Base-by-base conservation (phyloP, 1,140 invertebrate species). In the Aphelenchoides besseyi region DNA sequence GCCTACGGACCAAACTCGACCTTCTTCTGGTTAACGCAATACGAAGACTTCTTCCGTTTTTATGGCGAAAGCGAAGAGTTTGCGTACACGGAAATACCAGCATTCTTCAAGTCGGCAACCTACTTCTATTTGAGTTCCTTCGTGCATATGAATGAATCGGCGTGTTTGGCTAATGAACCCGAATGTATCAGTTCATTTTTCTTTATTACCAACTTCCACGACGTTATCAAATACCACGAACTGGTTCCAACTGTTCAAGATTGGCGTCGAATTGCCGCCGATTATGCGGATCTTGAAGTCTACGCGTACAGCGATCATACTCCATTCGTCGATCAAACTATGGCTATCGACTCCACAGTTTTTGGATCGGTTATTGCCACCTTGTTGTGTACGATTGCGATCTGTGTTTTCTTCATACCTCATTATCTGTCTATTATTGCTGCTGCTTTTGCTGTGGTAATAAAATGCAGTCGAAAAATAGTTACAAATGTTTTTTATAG, bases 391-490 rank as follows among this genome's bases (percentile, higher is more conserved):
- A 86, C 87, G 68, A 82, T 85, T 28, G 52, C 87, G 3, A 79
- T 86, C 3, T 85, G 86, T 16, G 72, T 85, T 18, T 68, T 87
- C 41, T 87, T 87, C 66, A 84, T 87, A 62, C 86, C 86, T 2
- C 82, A 86, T 67, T 80, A 86, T 33, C 62, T 85, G 8, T 74
- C 84, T 36, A 79, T 86, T 2, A 63, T 85, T 3, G 81, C 80
- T 32, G 84, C 86, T 3, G 84, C 84, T 16, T 66, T 85, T 12
- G 80, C 70, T 71, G 33, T 63, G 23, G 23, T 72, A 82, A 16
- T 81, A 78, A n/a, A n/a, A n/a, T n/a, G n/a, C n/a, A n/a, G n/a
- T n/a, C n/a, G n/a, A n/a, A n/a, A n/a, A n/a, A n/a, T n/a, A n/a
- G n/a, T n/a, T n/a, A n/a, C n/a, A n/a, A n/a, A n/a, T n/a, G n/a